Base-by-base conservation (phyloP, 2,113 vertebrate species). In the Calidris pugnax region DNA sequence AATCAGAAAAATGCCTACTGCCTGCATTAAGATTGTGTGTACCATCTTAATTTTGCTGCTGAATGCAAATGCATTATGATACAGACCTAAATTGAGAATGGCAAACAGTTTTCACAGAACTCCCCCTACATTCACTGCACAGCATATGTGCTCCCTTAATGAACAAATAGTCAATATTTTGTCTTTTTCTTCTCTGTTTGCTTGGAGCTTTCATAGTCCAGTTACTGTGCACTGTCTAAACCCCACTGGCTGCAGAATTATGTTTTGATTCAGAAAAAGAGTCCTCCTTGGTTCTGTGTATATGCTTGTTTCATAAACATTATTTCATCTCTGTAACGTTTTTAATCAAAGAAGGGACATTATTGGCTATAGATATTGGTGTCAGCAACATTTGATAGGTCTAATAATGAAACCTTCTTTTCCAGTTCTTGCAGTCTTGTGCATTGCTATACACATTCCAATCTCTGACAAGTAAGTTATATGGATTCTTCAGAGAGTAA, bases 121-220 rank as follows among this genome's bases (percentile, higher is more conserved):
- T 84, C 8, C 16, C 21, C 39, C 26, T 94, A 23, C 28, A 74
- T 74, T 93, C 41, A 59, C 28, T 77, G 63, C 55, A 84, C 27
- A 62, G 73, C 91, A 64, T 64, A 92, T 77, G 41, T 81, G 19
- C 55, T 77, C 26, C 12, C 22, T 87, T 91, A 89, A 81, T 89
- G 68, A 91, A 55, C 16, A 86, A 80, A 86, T 23, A 94, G 84
- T 87, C 68, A 62, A 74, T 83, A 85, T 84, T 89, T 92, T 92
- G 27, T 28, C 76, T 96, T 94, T 81, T 32, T 71, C 12, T 12
- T 88, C 35, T 68, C 88, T 81, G 30, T 67, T 91, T 89, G 51
- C n/a, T 94, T 72, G 59, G 68, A 72, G n/a, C 15, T 81, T 92
- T 95, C 84, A 81, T 63, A 82, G 64, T 12, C 60, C 26, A 55